These are phyloP conservation scores for Xylota segnis DNA, from an alignment of 2,888 invertebrate genomes.

Conservation along the genomic window DNA sequence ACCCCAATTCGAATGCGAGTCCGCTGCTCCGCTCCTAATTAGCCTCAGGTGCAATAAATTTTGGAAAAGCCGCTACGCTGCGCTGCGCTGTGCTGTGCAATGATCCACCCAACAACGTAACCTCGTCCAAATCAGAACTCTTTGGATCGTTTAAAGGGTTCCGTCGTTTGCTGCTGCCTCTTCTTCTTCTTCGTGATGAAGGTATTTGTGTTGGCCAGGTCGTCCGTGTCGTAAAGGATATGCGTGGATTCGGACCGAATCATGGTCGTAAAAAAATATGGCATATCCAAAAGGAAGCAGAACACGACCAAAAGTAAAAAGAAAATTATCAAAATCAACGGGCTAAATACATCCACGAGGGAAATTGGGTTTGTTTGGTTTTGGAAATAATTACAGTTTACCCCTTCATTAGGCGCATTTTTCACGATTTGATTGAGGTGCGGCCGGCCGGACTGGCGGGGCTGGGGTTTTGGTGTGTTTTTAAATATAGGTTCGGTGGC, in stretches of 20 bases:
- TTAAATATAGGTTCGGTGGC: constrained; percentile 64
- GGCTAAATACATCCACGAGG: constrained; percentile 68
- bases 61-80: constrained; percentile 62
- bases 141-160: constrained; percentile 60
- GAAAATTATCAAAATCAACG: constrained; percentile 66
- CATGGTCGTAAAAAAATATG: constrained; percentile 40
- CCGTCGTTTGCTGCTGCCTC: not conserved
- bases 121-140: constrained; percentile 51
- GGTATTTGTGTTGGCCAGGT: constrained; percentile 26
- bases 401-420: constrained; percentile 76
- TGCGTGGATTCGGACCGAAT: constrained; percentile 49
- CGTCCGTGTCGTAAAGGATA: constrained; percentile 66
- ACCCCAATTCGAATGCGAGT: constrained; percentile 69
- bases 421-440: constrained; percentile 76
- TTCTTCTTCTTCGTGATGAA: constrained; percentile 10
- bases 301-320: constrained; percentile 5
- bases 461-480: constrained; percentile 54
- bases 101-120: constrained; percentile 10
- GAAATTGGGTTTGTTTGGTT: constrained; percentile 76
- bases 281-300: constrained; percentile 41
- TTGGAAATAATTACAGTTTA: constrained; percentile 76
- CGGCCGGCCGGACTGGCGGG: constrained; percentile 39
- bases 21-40: constrained; percentile 72
- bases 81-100: constrained; percentile 23
- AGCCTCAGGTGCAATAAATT: constrained; percentile 77